phyloP scores from a whole-genome alignment of 1,140 invertebrate genomes.

The Bombyx mandarina region DNA sequence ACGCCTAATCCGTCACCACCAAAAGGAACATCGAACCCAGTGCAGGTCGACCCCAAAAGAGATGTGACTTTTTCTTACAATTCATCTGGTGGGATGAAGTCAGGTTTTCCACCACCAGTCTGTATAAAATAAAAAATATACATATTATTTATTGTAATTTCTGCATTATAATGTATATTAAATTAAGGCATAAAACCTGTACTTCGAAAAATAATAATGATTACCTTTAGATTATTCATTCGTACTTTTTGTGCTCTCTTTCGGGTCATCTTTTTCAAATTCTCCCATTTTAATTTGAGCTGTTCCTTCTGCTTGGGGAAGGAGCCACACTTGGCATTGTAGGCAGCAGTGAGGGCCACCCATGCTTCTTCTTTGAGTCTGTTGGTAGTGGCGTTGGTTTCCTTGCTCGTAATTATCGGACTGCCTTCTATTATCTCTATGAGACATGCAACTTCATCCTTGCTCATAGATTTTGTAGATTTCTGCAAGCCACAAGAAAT shows the following conservation, averaged over 20 bases:
- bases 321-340: background rate
- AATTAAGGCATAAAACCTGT: too few species aligned
- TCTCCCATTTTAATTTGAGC: slow-evolving; percentile 6
- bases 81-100: slow-evolving; percentile 2
- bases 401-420: background rate
- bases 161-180: too few species aligned
- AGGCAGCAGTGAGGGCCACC: background rate
- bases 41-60: background rate
- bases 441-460: background rate
- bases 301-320: background rate
- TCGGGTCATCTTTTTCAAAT: slow-evolving; percentile 5
- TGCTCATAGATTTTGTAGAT: too few species aligned
- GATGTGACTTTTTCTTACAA: slow-evolving; percentile 1
- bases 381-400: slow-evolving; percentile 3
- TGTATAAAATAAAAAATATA: background rate
- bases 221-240: slow-evolving; percentile 2
- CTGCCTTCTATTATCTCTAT: background rate
- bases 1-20: background rate
- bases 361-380: slow-evolving; percentile 2
- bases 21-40: slow-evolving; percentile 2
- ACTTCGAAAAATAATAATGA: too few species aligned
- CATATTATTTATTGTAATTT: too few species aligned
- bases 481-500: too few species aligned
- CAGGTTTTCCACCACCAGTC: slow-evolving; percentile 4
- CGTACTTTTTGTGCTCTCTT: background rate